Evolutionary conservation across 2,113 vertebrate genomes (phyloP).

Genomic region (Phylloscopus trochilus): DNA sequence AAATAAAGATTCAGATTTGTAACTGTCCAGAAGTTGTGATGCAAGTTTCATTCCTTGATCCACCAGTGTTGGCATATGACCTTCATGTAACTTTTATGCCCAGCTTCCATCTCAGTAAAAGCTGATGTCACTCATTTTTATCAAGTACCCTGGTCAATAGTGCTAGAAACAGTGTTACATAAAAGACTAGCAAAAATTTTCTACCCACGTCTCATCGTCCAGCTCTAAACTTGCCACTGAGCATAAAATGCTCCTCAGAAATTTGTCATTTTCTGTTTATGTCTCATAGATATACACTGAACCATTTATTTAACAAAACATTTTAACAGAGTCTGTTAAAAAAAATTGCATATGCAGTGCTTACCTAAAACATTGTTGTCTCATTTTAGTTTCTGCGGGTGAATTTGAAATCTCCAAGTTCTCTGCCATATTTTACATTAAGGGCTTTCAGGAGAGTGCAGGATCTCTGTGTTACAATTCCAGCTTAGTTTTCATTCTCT

Average conservation of each 20-base stretch:
- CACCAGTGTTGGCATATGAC: not conserved
- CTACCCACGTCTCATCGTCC: not conserved
- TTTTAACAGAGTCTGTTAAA: not conserved
- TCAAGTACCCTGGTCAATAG: not conserved
- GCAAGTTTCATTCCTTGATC: not conserved
- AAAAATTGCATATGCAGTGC: fast-evolving
- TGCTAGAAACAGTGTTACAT: not conserved
- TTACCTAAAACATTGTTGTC: not conserved
- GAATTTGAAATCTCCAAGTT: not conserved
- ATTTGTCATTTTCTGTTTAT: not conserved
- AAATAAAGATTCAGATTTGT: not conserved
- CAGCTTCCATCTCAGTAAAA: not conserved
- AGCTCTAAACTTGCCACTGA: not conserved
- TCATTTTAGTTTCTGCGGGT: not conserved
- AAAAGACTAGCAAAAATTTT: not conserved
- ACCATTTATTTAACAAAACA: not conserved
- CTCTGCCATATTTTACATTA: not conserved
- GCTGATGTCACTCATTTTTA: not conserved
- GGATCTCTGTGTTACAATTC: not conserved
- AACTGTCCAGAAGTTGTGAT: not conserved
- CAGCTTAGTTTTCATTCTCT: not conserved
- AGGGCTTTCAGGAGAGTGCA: not conserved
- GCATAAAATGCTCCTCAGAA: not conserved
- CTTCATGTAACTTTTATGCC: not conserved
- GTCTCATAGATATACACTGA: not conserved